Conservation (phyloP, 2,113 vertebrate genomes). For the Thunnus thynnus region DNA sequence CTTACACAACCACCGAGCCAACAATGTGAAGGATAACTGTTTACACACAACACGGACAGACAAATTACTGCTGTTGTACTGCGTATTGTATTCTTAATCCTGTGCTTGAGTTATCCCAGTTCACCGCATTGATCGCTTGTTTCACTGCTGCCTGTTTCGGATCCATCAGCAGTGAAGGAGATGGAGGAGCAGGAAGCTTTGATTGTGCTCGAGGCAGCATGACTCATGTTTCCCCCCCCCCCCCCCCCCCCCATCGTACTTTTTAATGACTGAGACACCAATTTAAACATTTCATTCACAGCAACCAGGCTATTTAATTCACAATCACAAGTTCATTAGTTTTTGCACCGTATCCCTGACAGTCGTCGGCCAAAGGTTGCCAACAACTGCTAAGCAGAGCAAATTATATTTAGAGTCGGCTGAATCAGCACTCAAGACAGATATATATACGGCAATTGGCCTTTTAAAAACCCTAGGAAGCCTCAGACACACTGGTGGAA, state of each 20-base stretch:
- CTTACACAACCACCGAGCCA: not conserved
- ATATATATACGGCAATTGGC: too few species aligned
- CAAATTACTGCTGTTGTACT: not conserved
- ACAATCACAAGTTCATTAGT: conserved; percentile 45
- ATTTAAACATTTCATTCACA: conserved; percentile 59
- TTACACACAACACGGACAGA: not conserved
- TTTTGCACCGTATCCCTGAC: not conserved
- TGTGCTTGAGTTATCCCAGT: conserved; percentile 7
- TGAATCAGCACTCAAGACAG: not conserved
- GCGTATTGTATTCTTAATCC: conserved; percentile 14
- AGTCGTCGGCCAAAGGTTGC: conserved; percentile 4
- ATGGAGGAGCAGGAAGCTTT: conserved; percentile 63
- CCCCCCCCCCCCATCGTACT: not conserved
- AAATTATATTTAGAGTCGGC: not conserved
- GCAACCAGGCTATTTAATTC: conserved; percentile 48
- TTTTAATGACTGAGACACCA: conserved; percentile 63
- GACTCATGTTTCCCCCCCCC: conserved; percentile 66
- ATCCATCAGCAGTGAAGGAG: conserved; percentile 41
- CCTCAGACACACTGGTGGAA: too few species aligned
- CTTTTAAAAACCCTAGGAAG: too few species aligned
- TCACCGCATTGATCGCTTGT: conserved; percentile 35
- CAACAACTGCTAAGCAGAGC: not conserved
- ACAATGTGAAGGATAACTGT: conserved; percentile 6
- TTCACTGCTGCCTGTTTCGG: conserved; percentile 22
- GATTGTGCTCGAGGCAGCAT: conserved; percentile 67